phyloP scores from a whole-genome alignment of 2,797 vertebrate species.

The Oryzias dopingdopingensis region DNA sequence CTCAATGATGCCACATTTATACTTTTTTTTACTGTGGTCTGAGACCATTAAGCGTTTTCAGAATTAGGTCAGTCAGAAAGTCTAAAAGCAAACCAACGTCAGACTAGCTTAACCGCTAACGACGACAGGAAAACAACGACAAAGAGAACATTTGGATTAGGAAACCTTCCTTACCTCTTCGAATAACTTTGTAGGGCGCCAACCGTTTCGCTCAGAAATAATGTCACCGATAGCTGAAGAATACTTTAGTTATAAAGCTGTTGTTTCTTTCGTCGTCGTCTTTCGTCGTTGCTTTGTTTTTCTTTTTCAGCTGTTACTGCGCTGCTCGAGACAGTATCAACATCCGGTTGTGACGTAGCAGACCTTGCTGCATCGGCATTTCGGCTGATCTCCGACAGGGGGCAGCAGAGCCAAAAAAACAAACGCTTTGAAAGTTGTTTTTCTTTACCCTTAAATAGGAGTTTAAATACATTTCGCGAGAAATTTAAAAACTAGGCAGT shows the following conservation, averaged over 20 bases:
- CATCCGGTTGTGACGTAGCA: slow-evolving; percentile 66
- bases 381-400: slow-evolving; percentile 21
- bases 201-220: not conserved
- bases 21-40: not conserved
- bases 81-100: slow-evolving; percentile 16
- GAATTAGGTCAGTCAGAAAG: not conserved
- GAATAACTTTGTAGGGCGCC: not conserved
- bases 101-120: slow-evolving; percentile 57
- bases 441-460: too few species aligned
- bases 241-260: slow-evolving; percentile 16
- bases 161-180: slow-evolving; percentile 30
- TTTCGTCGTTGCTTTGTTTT: slow-evolving; percentile 67
- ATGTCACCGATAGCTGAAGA: slow-evolving; percentile 28
- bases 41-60: too few species aligned
- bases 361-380: not conserved
- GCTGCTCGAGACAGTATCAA: slow-evolving; percentile 54
- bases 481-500: too few species aligned
- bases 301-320: slow-evolving; percentile 76
- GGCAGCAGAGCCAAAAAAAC: slow-evolving; percentile 39
- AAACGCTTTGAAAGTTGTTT: too few species aligned
- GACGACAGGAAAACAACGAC: slow-evolving; percentile 25
- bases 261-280: slow-evolving; percentile 29
- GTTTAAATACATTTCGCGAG: too few species aligned
- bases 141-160: not conserved
- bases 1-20: not conserved